A percentile compares a stretch with the other conserved stretches of the same genome.
phyloP scores from a whole-genome alignment of 2,113 vertebrate genomes.

The Entomyzon cyanotis region DNA sequence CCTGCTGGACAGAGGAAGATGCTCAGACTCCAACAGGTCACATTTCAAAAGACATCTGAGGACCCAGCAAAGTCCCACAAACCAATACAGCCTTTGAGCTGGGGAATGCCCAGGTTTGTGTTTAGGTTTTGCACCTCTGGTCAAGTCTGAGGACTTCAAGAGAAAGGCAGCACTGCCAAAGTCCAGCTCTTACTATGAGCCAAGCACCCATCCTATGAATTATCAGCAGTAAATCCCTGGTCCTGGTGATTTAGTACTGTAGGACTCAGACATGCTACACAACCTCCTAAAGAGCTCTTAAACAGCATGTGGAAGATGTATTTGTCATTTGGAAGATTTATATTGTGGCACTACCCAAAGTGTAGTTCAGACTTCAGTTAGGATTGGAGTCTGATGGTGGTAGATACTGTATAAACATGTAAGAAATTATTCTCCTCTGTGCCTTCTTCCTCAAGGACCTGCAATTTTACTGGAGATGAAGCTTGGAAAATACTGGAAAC shows the following conservation, averaged over 20 bases:
- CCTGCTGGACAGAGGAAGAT: not conserved
- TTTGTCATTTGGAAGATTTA: not conserved
- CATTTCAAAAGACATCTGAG: not conserved
- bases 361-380: no score
- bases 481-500: not conserved
- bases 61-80: not conserved
- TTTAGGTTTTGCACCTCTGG: not conserved
- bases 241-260: not conserved
- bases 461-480: not conserved
- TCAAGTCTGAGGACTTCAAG: not conserved
- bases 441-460: not conserved
- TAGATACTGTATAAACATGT: not conserved
- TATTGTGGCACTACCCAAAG: not conserved
- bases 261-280: not conserved
- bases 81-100: not conserved
- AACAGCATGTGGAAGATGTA: not conserved
- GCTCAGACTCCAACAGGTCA: not conserved
- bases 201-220: not conserved
- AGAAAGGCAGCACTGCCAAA: not conserved
- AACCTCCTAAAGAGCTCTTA: not conserved
- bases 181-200: not conserved
- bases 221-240: not conserved
- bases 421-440: not conserved
- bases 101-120: not conserved
- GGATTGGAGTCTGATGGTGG: accelerated